Evolutionary conservation across 2,797 vertebrate genomes (phyloP).

Genomic region (Trachurus trachurus): DNA sequence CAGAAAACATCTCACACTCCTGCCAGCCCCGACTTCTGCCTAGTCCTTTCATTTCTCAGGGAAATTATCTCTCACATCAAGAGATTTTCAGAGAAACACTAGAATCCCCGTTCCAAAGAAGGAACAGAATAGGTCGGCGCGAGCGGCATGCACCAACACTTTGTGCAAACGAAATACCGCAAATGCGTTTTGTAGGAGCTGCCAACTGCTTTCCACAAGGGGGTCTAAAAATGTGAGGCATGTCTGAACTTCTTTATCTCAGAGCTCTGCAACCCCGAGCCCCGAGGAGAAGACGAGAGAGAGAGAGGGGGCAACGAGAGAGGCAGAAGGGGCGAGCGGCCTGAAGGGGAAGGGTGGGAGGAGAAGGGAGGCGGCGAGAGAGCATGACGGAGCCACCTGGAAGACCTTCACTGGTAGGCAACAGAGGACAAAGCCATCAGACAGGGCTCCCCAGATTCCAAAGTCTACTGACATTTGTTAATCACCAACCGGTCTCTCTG

Average conservation of each 20-base stretch:
- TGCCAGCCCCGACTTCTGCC: slow-evolving; percentile 70
- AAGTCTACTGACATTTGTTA: slow-evolving; percentile 99
- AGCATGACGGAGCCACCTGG: slow-evolving; percentile 87
- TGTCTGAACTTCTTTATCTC: slow-evolving; percentile 86
- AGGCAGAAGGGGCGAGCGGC: slow-evolving; percentile 48
- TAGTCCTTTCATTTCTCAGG: slow-evolving; percentile 72
- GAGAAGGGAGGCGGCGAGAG: slow-evolving; percentile 68
- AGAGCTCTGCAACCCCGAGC: slow-evolving; percentile 74
- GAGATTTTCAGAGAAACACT: slow-evolving; percentile 64
- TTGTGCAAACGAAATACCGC: slow-evolving; percentile 43
- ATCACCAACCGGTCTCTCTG: slow-evolving; percentile 98
- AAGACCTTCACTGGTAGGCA: slow-evolving; percentile 86
- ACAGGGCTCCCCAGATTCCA: slow-evolving; percentile 95
- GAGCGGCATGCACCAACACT: slow-evolving; percentile 45
- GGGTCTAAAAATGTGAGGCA: slow-evolving; percentile 86
- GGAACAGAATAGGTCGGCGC: slow-evolving; percentile 57
- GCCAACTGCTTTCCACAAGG: slow-evolving; percentile 78
- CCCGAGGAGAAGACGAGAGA: slow-evolving; percentile 63
- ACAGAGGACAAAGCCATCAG: slow-evolving; percentile 91
- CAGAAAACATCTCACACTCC: slow-evolving; percentile 79
- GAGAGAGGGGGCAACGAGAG: slow-evolving; percentile 43
- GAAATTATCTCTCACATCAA: slow-evolving; percentile 76
- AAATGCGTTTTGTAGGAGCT: slow-evolving; percentile 69
- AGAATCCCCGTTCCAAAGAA: slow-evolving; percentile 37
- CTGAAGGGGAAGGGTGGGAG: slow-evolving; percentile 54